Evolutionary conservation across 2,797 vertebrate genomes (phyloP).

Genomic region (Mallotus villosus): DNA sequence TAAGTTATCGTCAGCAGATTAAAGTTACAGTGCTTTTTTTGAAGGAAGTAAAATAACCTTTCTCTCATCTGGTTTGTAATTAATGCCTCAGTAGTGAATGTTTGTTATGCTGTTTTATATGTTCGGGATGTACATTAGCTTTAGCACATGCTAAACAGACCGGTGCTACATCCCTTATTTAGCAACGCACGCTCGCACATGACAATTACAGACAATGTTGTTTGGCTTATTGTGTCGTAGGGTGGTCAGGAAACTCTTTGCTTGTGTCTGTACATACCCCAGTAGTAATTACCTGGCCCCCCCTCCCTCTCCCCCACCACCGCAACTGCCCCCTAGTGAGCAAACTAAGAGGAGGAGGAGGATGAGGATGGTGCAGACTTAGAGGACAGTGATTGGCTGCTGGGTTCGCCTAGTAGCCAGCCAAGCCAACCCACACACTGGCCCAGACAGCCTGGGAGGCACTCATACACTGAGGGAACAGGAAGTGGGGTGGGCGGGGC

Average conservation of each 20-base stretch:
- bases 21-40: conserved; percentile 10
- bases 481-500: not conserved
- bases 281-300: not conserved
- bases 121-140: conserved; percentile 60
- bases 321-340: conserved; percentile 4
- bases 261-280: not conserved
- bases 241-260: conserved; percentile 7
- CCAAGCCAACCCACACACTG: conserved; percentile 56
- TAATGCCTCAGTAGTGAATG: not conserved
- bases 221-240: conserved; percentile 4
- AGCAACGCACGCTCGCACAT: conserved; percentile 11
- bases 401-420: conserved; percentile 15
- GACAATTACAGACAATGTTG: not conserved
- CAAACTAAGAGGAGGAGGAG: conserved; percentile 27
- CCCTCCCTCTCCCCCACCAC: not conserved
- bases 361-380: conserved; percentile 27
- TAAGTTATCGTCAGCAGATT: not conserved
- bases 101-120: conserved; percentile 39
- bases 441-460: conserved; percentile 62
- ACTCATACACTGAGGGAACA: conserved; percentile 46
- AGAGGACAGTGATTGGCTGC: conserved; percentile 48
- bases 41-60: conserved; percentile 18
- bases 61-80: conserved; percentile 12
- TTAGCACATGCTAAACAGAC: conserved; percentile 53
- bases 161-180: conserved; percentile 19